These are phyloP conservation scores for Polypedilum pembai DNA, from an alignment of 1,140 invertebrate species.

Conservation along the genomic window DNA sequence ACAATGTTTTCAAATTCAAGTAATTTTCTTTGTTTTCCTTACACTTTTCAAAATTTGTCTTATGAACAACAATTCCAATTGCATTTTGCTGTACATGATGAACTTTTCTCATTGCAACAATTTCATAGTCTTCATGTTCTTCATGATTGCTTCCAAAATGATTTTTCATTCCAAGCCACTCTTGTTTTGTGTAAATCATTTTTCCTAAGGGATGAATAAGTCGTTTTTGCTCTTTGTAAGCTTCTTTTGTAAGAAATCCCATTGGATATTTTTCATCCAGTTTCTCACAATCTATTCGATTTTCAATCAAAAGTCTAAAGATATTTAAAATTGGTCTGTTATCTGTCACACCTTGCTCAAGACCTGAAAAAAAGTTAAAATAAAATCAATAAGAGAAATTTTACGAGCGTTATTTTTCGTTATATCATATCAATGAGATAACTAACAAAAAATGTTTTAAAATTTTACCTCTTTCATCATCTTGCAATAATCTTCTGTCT, in stretches of 20 bases:
- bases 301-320: constrained; percentile 65
- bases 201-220: constrained; percentile 59
- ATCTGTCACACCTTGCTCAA: constrained; percentile 79
- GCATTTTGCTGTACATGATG: constrained; percentile 44
- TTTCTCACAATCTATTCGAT: constrained; percentile 29
- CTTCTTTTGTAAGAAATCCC: constrained; percentile 53
- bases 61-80: constrained; percentile 50
- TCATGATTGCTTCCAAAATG: constrained; percentile 38
- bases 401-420: no score
- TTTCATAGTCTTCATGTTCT: constrained; percentile 38
- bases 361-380: constrained; percentile 40
- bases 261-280: constrained; percentile 46
- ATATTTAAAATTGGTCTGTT: constrained; percentile 66
- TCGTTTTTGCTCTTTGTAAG: constrained; percentile 53
- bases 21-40: constrained; percentile 43
- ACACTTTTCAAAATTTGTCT: constrained; percentile 52
- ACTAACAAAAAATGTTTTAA: no score
- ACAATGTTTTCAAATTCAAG: constrained; percentile 41
- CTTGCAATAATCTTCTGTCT: constrained; percentile 79
- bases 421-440: no score
- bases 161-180: constrained; percentile 38
- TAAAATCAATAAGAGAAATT: no score
- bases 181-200: constrained; percentile 48
- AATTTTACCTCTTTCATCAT: constrained; percentile 78
- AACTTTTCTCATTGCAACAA: constrained; percentile 48